Evolutionary conservation across 2,113 vertebrate genomes (phyloP), one percentile per base, ranked within the genome.

Genomic region (Otocyon megalotis): DNA sequence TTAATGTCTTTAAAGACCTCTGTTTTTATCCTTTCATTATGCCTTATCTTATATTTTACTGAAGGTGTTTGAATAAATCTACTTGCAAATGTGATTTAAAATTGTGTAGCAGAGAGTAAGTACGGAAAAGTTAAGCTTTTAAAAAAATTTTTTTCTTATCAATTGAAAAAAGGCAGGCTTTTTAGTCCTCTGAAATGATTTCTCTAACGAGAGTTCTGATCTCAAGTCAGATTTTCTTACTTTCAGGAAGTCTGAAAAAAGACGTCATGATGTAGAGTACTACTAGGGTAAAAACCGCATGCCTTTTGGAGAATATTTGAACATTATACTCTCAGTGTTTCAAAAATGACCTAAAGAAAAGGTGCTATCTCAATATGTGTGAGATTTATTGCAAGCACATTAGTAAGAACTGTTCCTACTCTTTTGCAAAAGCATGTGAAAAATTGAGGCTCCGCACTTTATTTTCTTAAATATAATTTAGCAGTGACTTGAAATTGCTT

Each of bases 381-480:
- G 84, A 90, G n/a, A 96, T 94, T 90, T 95, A 96, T 67, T 93
- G 54, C n/a, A 85, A 96, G 11, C 67, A 72, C 77, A 93, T 95
- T 81, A 53, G 71, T 90, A 97, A 85, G 84, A 95, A 87, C 54
- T 84, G 9, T 81, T 74, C n/a, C 53, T 88, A 84, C 20, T 92
- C 12, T 72, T 97, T 95, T 94, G 71, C 53, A 85, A 95, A 77
- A 92, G 72, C 8, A 16, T 71, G 43, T 97, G 76, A 97, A 90
- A 92, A 96, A 94, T 79, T 88, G 87, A 94, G 60, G n/a, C 32
- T 81, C 77, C 30, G 58, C 67, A 53, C 88, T 81, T 79, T 95
- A 88, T 94, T 97, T 97, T 86, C 95, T 96, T 96, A 96, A 90
- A 79, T 85, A 58, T 97, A 97, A 97, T 95, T 96, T 92, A 96